Conservation (phyloP, 2,797 vertebrate species). For the Acrocephalus scirpaceus region DNA sequence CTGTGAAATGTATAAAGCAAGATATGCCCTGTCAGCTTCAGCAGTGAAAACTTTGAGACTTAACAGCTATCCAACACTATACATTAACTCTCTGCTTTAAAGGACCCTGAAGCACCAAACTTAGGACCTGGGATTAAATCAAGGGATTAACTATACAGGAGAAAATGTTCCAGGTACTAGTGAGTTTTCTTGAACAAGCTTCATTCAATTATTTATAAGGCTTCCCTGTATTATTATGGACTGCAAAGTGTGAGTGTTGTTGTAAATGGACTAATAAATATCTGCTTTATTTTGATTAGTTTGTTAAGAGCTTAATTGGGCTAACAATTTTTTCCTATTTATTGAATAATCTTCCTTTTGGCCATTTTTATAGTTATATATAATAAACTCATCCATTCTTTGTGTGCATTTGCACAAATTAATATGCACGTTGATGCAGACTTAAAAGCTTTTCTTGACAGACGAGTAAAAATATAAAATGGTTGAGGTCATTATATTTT, state of each 20-base stretch:
- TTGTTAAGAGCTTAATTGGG: not conserved
- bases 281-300: not conserved
- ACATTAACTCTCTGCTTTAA: not conserved
- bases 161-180: not conserved
- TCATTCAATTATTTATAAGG: not conserved
- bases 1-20: not conserved
- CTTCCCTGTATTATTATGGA: not conserved
- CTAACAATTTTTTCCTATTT: not conserved
- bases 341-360: not conserved
- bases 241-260: not conserved
- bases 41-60: not conserved
- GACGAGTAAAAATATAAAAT: not conserved
- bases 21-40: not conserved
- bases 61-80: not conserved
- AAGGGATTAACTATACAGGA: fast-evolving
- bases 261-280: not conserved
- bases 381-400: not conserved
- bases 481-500: not conserved
- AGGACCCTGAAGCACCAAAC: not conserved
- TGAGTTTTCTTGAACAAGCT: not conserved
- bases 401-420: not conserved
- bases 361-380: not conserved
- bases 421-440: not conserved
- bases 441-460: not conserved
- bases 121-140: not conserved